phyloP scores from a whole-genome alignment of 2,113 vertebrate species.

The Phrynocephalus versicolor region DNA sequence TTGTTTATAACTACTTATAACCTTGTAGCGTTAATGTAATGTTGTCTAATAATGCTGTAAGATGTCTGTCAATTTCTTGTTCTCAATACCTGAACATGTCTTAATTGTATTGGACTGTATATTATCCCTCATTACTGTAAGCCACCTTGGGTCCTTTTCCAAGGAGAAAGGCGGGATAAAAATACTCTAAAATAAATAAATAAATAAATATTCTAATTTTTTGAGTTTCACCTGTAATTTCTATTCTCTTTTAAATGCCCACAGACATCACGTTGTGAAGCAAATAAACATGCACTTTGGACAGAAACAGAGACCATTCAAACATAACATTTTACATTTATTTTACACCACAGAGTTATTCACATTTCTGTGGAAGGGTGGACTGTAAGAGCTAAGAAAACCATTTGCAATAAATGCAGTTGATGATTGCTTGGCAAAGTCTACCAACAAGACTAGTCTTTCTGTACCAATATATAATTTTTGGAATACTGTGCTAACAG shows the following conservation, averaged over 20 bases:
- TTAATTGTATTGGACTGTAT: too few relatives aligned
- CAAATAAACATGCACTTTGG: neutral
- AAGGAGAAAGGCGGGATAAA: too few relatives aligned
- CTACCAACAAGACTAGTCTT: neutral
- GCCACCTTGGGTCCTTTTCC: too few relatives aligned
- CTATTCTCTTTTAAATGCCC: neutral
- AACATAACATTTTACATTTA: neutral
- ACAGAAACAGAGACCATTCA: neutral
- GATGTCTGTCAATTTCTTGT: too few relatives aligned
- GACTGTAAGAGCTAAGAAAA: neutral
- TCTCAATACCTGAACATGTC: neutral
- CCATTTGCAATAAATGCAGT: neutral
- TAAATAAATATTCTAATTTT: too few relatives aligned
- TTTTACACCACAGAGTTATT: neutral
- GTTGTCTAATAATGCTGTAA: too few relatives aligned
- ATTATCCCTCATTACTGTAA: too few relatives aligned
- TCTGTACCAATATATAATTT: slow-evolving; percentile 47
- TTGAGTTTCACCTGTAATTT: too few relatives aligned
- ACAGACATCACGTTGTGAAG: neutral
- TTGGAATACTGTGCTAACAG: slow-evolving; percentile 26
- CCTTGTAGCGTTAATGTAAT: too few relatives aligned
- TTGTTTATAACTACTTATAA: too few relatives aligned
- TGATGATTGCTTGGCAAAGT: neutral
- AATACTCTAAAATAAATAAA: too few relatives aligned
- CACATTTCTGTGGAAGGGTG: too few relatives aligned